Base-by-base conservation (phyloP, 2,888 invertebrate genomes). In the Pyralis farinalis region DNA sequence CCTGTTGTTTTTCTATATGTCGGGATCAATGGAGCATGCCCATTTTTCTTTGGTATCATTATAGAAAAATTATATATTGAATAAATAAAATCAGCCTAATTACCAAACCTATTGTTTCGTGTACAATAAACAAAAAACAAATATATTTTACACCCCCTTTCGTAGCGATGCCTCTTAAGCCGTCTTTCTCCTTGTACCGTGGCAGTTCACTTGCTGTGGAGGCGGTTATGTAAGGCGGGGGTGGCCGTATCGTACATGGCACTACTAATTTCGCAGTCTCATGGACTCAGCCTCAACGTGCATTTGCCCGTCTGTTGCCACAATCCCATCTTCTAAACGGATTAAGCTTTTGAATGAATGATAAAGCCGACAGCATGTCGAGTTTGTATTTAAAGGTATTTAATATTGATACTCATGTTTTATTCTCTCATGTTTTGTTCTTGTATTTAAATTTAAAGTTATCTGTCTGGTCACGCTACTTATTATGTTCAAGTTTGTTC, bases 251-350 rank as follows among this genome's bases (percentile, higher is more conserved):
- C 16, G 66, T 64, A 71, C 74, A 71, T 51, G 58, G 65, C 63
- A 71, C 59, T 64, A 73, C 79, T 79, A 81, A 82, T 82, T 81
- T 79, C 63, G 58, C 60, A 69, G 72, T 75, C 74, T 73, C 75
- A 63, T 69, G 68, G 67, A 71, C 65, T 67, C 60, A 56, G 41
- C 25, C n/a, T 25, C 25, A 51, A 54, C 49, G 52, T 55, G 58
- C 65, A 64, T 62, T 66, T 62, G 60, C 53, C 49, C 53, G 52
- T 47, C 53, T 53, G 50, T 48, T 34, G 62, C 66, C 69, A 63
- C 67, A 70, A 71, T 69, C 66, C 66, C 55, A 47, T 66, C 56
- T 71, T 63, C 58, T 61, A 57, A 64, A 57, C 61, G 64, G 64
- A 73, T 76, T 72, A 76, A 52, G 55, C 58, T 46, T 61, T 62